A percentile compares a stretch with the other conserved stretches of the same genome.
phyloP scores from a whole-genome alignment of 2,888 invertebrate species.

The Megamerina dolium region DNA sequence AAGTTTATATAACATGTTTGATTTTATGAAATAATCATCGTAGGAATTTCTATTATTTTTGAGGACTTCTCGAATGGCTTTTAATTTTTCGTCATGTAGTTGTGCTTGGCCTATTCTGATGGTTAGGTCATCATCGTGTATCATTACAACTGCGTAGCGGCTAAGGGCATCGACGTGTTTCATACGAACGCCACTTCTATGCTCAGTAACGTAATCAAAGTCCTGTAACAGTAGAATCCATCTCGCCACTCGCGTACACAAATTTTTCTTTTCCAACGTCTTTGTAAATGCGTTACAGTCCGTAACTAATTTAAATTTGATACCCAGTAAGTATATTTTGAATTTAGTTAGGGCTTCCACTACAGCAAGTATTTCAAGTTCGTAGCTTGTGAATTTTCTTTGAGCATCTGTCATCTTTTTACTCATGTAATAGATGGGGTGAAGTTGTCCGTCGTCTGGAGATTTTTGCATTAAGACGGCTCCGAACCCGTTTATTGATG shows the following conservation, averaged over 20 bases:
- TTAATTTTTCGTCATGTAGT: conserved; percentile 12
- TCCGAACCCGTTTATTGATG: conserved; percentile 25
- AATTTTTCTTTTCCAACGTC: conserved; percentile 7
- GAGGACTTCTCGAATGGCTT: conserved; percentile 12
- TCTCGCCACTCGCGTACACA: conserved; percentile 8
- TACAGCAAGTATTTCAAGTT: conserved; percentile 15
- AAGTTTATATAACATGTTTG: conserved; percentile 4
- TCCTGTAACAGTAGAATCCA: conserved; percentile 11
- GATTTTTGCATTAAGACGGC: conserved; percentile 18
- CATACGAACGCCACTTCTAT: conserved; percentile 5
- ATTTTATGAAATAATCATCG: conserved; percentile 12
- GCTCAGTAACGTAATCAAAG: conserved; percentile 8
- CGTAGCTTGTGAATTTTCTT: conserved; percentile 12
- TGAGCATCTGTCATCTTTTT: conserved; percentile 10
- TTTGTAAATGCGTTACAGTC: conserved; percentile 14
- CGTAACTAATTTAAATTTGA: conserved; percentile 10
- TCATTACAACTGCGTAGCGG: background rate
- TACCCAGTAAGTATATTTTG: conserved; percentile 24
- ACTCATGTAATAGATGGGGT: conserved; percentile 12
- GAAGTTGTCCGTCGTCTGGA: conserved; percentile 1
- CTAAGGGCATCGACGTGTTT: conserved; percentile 10
- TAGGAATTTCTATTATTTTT: conserved; percentile 2
- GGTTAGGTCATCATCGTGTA: background rate
- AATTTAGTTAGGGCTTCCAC: conserved; percentile 25
- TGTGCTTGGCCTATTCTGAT: conserved; percentile 16